Base-by-base conservation (phyloP, 1,140 invertebrate genomes). In the Drosophila erecta region DNA sequence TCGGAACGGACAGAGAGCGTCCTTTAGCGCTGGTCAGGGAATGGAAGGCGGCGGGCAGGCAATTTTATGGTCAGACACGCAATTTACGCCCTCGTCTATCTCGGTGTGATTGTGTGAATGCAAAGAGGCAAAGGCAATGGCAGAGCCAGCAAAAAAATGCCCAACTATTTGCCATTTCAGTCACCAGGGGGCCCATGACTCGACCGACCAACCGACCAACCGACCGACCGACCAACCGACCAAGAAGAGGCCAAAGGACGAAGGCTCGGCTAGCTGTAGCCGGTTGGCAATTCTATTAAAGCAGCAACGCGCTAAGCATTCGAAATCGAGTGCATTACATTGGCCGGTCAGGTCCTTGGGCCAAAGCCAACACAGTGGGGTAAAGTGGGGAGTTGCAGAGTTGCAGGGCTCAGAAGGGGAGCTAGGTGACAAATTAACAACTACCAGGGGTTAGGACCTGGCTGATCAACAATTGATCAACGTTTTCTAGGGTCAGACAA, bases 21-120 rank as follows among this genome's bases (percentile, higher is more conserved):
- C 72, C 80, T 62, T 85, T 84, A 67, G 60, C 55, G 37, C 47
- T 15, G 47, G 41, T 43, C 22, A 22, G 44, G 27, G 17, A 33
- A 43, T 40, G 15, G n/a, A 44, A 33, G 44, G 35, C 33, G 33
- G 22, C 44, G 61, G 37, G 54, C 73, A 65, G 72, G 81, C 81
- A 84, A 84, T 84, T 84, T 84, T 80, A 84, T 85, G 81, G 81
- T 74, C 77, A 85, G 81, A 85, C 81, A 86, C 81, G 81, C 81
- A 85, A 84, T 85, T 85, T 85, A 62, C 72, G 79, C 72, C 61
- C 81, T 69, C 40, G 43, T 58, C 61, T 65, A 74, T 73, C 56
- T 37, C 67, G 38, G 56, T 76, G 47, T 59, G 69, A 58, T 55
- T 71, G 51, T 75, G 60, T 76, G 71, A 40, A 78, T 84, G 81